phyloP scores from a whole-genome alignment of 2,888 invertebrate species.

The Cotesia congregata region DNA sequence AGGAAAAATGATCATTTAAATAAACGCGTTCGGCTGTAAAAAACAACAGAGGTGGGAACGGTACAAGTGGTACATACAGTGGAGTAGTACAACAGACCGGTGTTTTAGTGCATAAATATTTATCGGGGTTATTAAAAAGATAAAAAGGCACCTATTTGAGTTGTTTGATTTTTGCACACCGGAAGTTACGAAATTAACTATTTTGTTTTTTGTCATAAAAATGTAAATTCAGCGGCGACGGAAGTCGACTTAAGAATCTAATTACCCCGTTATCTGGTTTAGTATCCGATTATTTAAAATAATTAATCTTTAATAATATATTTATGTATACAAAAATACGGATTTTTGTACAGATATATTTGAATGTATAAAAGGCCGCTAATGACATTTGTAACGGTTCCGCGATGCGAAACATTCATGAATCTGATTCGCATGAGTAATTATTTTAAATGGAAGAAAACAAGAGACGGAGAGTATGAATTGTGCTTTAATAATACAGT shows the following conservation, averaged over 20 bases:
- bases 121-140: conserved; percentile 19
- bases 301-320: not conserved
- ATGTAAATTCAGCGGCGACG: conserved; percentile 8
- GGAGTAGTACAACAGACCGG: not conserved
- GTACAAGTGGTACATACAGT: not conserved
- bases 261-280: conserved; percentile 21
- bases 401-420: conserved; percentile 21
- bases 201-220: not conserved
- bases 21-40: not conserved
- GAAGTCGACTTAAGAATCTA: conserved; percentile 15
- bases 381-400: conserved; percentile 22
- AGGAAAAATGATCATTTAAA: not conserved
- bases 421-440: conserved; percentile 6
- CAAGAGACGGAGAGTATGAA: conserved; percentile 10
- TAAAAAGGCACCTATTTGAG: conserved; percentile 17
- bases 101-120: conserved; percentile 4
- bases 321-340: not conserved
- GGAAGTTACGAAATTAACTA: conserved; percentile 22
- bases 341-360: not conserved
- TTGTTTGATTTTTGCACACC: conserved; percentile 13
- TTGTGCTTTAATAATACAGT: conserved; percentile 16
- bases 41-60: not conserved
- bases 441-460: conserved; percentile 7
- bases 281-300: conserved; percentile 15
- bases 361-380: not conserved